Conservation (phyloP, 2,888 invertebrate genomes). For the Caenorhabditis panamensis region DNA sequence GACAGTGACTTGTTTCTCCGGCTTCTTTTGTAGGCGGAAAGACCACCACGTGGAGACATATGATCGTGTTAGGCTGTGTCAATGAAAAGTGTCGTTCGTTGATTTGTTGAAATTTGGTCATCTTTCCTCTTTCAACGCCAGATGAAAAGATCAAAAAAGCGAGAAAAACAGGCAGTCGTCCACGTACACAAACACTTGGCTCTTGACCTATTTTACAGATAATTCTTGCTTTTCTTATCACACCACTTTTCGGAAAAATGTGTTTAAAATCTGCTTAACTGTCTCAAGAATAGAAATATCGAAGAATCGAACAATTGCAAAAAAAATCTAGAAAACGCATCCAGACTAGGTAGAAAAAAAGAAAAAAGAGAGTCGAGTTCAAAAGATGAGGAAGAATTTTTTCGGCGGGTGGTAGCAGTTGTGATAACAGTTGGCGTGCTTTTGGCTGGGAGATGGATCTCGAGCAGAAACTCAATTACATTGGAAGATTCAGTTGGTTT, state of each 20-base stretch:
- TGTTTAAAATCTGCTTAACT: constrained; percentile 23
- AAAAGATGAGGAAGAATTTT: constrained; percentile 52
- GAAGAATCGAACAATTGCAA: too few relatives aligned
- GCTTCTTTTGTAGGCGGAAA: constrained; percentile 43
- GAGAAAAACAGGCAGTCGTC: constrained; percentile 32
- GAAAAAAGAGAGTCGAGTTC: constrained; percentile 42
- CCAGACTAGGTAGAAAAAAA: constrained; percentile 22
- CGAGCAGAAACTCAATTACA: constrained; percentile 38
- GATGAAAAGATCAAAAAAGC: constrained; percentile 47
- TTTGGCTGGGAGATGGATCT: constrained; percentile 19
- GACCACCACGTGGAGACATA: constrained; percentile 51
- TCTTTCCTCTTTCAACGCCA: constrained; percentile 35
- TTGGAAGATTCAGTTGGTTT: constrained; percentile 2
- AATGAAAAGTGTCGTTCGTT: constrained; percentile 58
- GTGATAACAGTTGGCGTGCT: constrained; percentile 48
- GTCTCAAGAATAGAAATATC: too few relatives aligned
- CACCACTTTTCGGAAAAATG: constrained; percentile 8
- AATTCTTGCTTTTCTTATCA: constrained; percentile 23
- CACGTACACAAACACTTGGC: constrained; percentile 11
- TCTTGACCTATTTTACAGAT: constrained; percentile 30
- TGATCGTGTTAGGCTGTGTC: constrained; percentile 53
- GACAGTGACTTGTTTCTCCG: constrained; percentile 41
- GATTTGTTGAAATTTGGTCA: constrained; percentile 49
- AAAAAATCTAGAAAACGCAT: not conserved
- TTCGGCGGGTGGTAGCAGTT: constrained; percentile 45